Base-by-base conservation (phyloP, 2,797 vertebrate genomes). In the Rhabdomys pumilio region DNA sequence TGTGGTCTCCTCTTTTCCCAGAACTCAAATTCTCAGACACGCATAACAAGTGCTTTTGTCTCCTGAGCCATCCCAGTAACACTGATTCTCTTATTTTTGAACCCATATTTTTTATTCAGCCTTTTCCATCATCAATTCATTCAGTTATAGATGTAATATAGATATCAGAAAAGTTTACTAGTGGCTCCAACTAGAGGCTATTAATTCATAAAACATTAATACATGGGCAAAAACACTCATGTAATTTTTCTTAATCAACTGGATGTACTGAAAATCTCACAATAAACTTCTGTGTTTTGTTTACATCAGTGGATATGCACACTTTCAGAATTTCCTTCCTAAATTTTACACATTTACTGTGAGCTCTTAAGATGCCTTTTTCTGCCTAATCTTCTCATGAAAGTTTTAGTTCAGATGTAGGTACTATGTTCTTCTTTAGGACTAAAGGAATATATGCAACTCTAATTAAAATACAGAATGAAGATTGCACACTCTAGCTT, bases 231-330 rank as follows among this genome's bases (percentile, higher is more conserved):
- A 87, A 72, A 29, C 7, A 47, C 13, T 17, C 20, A 4, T 2
- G 0, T 38, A 31, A 2, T 84, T 75, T 7, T 44, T 17, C 17
- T 41, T n/a, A 47, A 3, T 50, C 65, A 63, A 0, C 3, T n/a
- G 19, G n/a, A 20, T 3, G 14, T 31, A 1, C 0, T 20, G 4
- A 88, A 57, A 14, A 6, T 19, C 0, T 26, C 15, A 20, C 12
- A 80, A 57, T 26, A 10, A 5, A 20, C 11, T 0, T 57, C 44
- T 44, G 44, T 81, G 34, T 38, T 3, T 79, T 55, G 19, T 29
- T 72, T 31, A 26, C 59, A 92, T 72, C 19, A 11, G 1, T 8
- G n/a, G 14, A n/a, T 15, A n/a, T 22, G 13, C 0, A 86, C 47
- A n/a, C 72, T 63, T 38, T 17, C 20, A 89, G 14, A 20, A 22